Base-by-base conservation (phyloP, 2,113 vertebrate genomes). In the Colossoma macropomum region DNA sequence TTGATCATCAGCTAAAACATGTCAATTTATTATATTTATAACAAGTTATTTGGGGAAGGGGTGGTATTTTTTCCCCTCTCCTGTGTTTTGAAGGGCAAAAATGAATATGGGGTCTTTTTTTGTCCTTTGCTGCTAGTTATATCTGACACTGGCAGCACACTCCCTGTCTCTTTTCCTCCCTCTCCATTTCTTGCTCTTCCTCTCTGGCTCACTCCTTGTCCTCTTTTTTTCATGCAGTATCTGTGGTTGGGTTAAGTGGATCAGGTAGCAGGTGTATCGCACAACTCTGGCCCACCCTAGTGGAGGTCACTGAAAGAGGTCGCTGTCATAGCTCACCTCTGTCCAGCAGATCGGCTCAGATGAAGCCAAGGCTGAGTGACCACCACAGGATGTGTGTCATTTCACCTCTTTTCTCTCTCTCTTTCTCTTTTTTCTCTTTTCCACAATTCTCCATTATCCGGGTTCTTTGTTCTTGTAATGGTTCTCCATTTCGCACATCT, bases 391-490 rank as follows among this genome's bases (percentile, higher is more conserved):
- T 68, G n/a, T 13, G 63, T 68, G 65, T 75, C 72, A 52, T 23
- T 75, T 75, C 60, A 52, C 73, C 38, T 38, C 45, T 25, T 50
- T 34, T 17, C 41, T 13, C 32, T 62, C 32, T 60, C 54, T 32
- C 52, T 32, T 30, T 34, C 15, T 15, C 25, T 48, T 41, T 54
- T 27, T 48, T 73, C 27, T 78, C 75, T 93, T 91, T 92, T 89
- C 90, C 79, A 90, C 91, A 90, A 91, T 93, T 94, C 92, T 90
- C 91, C 92, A 94, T 95, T 95, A 93, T 94, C 91, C 85, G 77
- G 87, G 89, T 70, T 92, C 92, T 94, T 94, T 95, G 93, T 95
- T 94, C 93, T 92, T 91, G 92, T 94, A 93, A 93, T 95, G 94
- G 93, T 94, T 93, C 92, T 92, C 92, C 90, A 88, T 92, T 91